Evolutionary conservation across 1,140 invertebrate species (phyloP).

Genomic region (Drosophila carrolli): DNA sequence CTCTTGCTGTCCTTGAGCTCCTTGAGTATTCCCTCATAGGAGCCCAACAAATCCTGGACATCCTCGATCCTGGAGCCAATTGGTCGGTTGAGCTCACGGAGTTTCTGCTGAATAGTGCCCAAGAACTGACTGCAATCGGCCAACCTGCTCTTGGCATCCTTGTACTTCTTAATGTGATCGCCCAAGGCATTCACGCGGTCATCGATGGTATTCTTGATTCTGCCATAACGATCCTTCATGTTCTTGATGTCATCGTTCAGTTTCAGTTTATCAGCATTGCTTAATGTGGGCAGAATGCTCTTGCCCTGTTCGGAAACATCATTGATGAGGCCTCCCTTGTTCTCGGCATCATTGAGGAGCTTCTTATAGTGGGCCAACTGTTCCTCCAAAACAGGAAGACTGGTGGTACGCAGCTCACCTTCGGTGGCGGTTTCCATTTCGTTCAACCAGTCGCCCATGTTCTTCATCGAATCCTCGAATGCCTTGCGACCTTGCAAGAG

Average conservation of each 20-base stretch:
- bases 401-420: constrained; percentile 91
- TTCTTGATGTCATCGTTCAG: constrained; percentile 91
- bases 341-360: constrained; percentile 90
- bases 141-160: constrained; percentile 90
- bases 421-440: constrained; percentile 94
- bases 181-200: constrained; percentile 90
- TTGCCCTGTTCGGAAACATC: constrained; percentile 92
- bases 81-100: constrained; percentile 93
- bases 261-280: constrained; percentile 92
- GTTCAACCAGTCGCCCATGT: constrained; percentile 93
- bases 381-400: constrained; percentile 92
- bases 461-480: constrained; percentile 92
- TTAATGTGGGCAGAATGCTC: constrained; percentile 91
- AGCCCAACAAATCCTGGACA: constrained; percentile 90
- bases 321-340: constrained; percentile 89
- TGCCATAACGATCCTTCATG: constrained; percentile 90
- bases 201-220: constrained; percentile 90
- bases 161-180: constrained; percentile 91
- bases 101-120: constrained; percentile 91
- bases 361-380: constrained; percentile 93
- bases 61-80: constrained; percentile 94
- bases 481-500: constrained; percentile 90
- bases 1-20: constrained; percentile 92
- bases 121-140: constrained; percentile 92
- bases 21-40: constrained; percentile 92